Evolutionary conservation across 2,888 invertebrate species (phyloP).

Genomic region (Hylaea fasciaria): DNA sequence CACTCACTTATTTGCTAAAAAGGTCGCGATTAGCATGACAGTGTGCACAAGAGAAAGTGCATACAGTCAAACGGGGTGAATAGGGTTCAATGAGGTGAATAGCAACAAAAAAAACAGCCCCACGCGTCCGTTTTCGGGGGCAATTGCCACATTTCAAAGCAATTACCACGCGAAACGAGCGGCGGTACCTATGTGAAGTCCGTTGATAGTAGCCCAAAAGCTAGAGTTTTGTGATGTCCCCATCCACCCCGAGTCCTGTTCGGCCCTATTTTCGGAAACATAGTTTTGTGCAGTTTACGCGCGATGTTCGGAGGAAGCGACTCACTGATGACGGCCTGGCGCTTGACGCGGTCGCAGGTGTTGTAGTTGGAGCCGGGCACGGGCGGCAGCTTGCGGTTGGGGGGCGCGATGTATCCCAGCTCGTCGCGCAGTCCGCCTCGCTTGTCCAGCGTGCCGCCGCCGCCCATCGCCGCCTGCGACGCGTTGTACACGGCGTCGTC

Average conservation of each 20-base stretch:
- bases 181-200: too few species aligned
- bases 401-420: constrained; percentile 96
- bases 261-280: too few species aligned
- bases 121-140: too few species aligned
- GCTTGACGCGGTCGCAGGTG: constrained; percentile 96
- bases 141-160: too few species aligned
- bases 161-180: too few species aligned
- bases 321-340: constrained; percentile 97
- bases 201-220: too few species aligned
- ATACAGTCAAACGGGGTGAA: too few species aligned
- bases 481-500: constrained; percentile 97
- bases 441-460: constrained; percentile 91
- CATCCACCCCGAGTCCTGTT: too few species aligned
- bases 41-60: constrained; percentile 2
- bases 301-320: constrained; percentile 47
- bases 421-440: constrained; percentile 93
- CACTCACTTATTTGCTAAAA: neutral
- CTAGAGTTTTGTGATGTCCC: too few species aligned
- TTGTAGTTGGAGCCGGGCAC: constrained; percentile 97
- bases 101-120: too few species aligned
- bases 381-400: constrained; percentile 95
- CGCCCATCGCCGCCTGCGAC: constrained; percentile 87
- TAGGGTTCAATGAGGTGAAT: too few species aligned
- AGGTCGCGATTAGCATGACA: neutral
- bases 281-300: neutral